Conservation (phyloP, 2,113 vertebrate genomes). For the Caranx melampygus region DNA sequence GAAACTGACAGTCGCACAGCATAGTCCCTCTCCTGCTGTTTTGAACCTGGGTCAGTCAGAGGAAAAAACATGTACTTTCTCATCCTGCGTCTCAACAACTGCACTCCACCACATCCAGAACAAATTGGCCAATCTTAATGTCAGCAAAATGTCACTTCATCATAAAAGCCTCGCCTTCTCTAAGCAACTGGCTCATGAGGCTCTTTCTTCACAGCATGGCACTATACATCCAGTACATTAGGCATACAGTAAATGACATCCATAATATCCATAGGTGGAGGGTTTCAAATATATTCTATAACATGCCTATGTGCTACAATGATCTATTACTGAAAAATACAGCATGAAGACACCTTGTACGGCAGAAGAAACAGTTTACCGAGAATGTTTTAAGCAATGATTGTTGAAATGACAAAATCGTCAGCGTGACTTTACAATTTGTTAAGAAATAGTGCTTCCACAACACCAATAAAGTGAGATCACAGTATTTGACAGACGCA, state of each 20-base stretch:
- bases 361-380: conserved; percentile 11
- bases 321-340: conserved; percentile 19
- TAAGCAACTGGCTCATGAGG: conserved; percentile 66
- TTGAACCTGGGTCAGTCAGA: conserved; percentile 66
- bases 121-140: conserved; percentile 88
- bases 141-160: conserved; percentile 88
- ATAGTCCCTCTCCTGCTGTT: conserved; percentile 66
- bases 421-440: background rate
- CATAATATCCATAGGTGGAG: conserved; percentile 76
- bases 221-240: conserved; percentile 82
- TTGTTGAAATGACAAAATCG: conserved; percentile 26
- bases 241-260: conserved; percentile 77
- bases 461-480: conserved; percentile 33
- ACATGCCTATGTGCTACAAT: conserved; percentile 29
- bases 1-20: conserved; percentile 37
- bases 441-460: conserved; percentile 19
- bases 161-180: conserved; percentile 83
- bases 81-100: conserved; percentile 74
- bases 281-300: conserved; percentile 63
- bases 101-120: conserved; percentile 80
- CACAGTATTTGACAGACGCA: conserved; percentile 40
- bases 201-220: conserved; percentile 82
- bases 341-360: conserved; percentile 22
- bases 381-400: conserved; percentile 21
- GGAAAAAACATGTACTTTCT: conserved; percentile 72